A percentile compares a stretch with the other conserved stretches of the same genome.
Evolutionary conservation across 2,888 invertebrate species (phyloP).

Genomic region (Stenotaenia linearis): DNA sequence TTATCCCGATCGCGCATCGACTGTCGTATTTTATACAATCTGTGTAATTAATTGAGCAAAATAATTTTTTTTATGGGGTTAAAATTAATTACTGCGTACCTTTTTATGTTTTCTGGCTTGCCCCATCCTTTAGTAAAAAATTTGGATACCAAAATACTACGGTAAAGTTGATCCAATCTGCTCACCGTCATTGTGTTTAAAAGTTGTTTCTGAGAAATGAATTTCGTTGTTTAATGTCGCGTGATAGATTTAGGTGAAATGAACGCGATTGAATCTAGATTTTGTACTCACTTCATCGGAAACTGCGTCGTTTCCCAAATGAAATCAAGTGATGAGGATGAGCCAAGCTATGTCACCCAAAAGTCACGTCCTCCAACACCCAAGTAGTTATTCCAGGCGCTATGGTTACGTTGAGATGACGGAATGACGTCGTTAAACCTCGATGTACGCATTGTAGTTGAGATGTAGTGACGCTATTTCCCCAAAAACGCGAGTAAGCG

Average conservation of each 20-base stretch:
- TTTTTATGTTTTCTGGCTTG: conserved; percentile 79
- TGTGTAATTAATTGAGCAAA: conserved; percentile 48
- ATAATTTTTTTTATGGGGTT: neutral
- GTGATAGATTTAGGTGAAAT: too few species aligned
- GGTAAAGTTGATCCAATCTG: conserved; percentile 56
- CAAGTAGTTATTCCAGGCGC: neutral
- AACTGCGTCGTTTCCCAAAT: neutral
- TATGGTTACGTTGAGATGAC: neutral
- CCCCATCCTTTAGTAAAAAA: conserved; percentile 98
- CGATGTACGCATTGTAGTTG: neutral
- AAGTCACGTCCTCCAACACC: neutral
- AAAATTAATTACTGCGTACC: conserved; percentile 53
- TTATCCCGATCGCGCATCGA: conserved; percentile 73
- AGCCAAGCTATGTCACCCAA: neutral
- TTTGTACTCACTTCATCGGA: neutral
- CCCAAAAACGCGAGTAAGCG: neutral
- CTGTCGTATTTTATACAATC: conserved; percentile 86
- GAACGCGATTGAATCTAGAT: too few species aligned
- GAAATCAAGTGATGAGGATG: neutral
- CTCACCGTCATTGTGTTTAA: conserved; percentile 41
- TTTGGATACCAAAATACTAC: conserved; percentile 77
- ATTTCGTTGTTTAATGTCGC: too few species aligned
- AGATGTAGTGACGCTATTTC: neutral
- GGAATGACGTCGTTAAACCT: neutral
- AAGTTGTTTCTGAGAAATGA: too few species aligned